Evolutionary conservation across 2,888 invertebrate genomes (phyloP), one percentile per base, ranked within the genome.

Genomic region (Tridacna gigas): DNA sequence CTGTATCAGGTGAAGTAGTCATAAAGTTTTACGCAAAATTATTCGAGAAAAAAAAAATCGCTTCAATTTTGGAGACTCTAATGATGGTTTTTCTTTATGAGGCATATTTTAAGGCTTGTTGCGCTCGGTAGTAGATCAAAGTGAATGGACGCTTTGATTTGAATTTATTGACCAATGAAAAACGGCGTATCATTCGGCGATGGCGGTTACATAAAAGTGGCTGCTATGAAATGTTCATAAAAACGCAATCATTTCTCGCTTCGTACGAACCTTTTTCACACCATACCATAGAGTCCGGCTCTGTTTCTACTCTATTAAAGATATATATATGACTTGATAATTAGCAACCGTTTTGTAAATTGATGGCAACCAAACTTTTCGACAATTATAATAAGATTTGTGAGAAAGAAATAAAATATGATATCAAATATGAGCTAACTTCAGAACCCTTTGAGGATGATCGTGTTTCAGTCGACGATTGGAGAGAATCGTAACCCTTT

Each of bases 131-230:
- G 26, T 20, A 75, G 81, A 83, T 87, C 87, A 87, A 87, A 87
- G 87, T 45, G 13, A 47, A n/a, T 9, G 22, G 28, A 26, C 67
- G 47, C 84, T 85, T 83, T 84, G 81, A 87, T 83, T 83, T 73
- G 20, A 66, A 79, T 84, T 85, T 83, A 85, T 81, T 84, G 80
- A 73, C 79, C 82, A 84, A 83, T 84, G 69, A 83, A 87, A 83
- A 56, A 37, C 37, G 63, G 26, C 74, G 74, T 83, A 83, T 84
- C 83, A 80, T 81, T 77, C 83, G 87, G 81, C 83, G 75, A 74
- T 73, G 73, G 73, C 56, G 65, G 79, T 82, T 84, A 79, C 86
- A 84, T 84, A 84, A 86, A 86, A 82, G 77, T 76, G 69, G 25
- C 65, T 75, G 84, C 78, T 75, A 84, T 84, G 80, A 84, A 86